A percentile compares a stretch with the other conserved stretches of the same genome.
phyloP scores from a whole-genome alignment of 64 coral and sea anemone genomes.

The Hydrozoanthus tunicans region DNA sequence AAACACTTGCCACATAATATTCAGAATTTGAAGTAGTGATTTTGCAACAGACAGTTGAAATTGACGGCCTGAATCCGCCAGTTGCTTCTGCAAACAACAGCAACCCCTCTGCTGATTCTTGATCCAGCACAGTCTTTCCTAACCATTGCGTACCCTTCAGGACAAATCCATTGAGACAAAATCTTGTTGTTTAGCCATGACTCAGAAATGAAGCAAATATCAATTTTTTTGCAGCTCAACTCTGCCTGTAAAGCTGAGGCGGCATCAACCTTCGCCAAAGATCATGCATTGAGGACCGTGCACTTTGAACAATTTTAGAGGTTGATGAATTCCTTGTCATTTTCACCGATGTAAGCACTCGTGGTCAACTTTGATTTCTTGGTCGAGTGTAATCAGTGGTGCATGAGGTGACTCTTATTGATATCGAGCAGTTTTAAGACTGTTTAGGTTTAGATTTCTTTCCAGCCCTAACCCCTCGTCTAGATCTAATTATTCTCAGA shows the following conservation, averaged over 20 bases:
- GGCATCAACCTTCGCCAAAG: no score
- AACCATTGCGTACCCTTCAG: conserved; percentile 54
- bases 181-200: conserved; percentile 44
- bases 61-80: conserved; percentile 17
- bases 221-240: not conserved
- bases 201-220: conserved; percentile 6
- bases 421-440: not conserved
- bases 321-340: no score
- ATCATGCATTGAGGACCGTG: conserved; percentile 39
- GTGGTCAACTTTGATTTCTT: not conserved
- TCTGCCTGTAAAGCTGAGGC: not conserved
- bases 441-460: conserved; percentile 8
- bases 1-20: conserved; percentile 52
- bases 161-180: conserved; percentile 57
- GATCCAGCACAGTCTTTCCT: conserved; percentile 49
- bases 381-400: not conserved
- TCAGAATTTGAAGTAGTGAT: conserved; percentile 59
- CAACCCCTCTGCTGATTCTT: conserved; percentile 44
- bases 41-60: conserved; percentile 39
- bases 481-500: not conserved
- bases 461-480: conserved; percentile 24
- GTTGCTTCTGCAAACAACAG: conserved; percentile 53
- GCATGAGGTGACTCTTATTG: not conserved
- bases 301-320: conserved; percentile 1
- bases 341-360: no score